Evolutionary conservation across 2,888 invertebrate genomes (phyloP).

Genomic region (Monochamus alternatus): DNA sequence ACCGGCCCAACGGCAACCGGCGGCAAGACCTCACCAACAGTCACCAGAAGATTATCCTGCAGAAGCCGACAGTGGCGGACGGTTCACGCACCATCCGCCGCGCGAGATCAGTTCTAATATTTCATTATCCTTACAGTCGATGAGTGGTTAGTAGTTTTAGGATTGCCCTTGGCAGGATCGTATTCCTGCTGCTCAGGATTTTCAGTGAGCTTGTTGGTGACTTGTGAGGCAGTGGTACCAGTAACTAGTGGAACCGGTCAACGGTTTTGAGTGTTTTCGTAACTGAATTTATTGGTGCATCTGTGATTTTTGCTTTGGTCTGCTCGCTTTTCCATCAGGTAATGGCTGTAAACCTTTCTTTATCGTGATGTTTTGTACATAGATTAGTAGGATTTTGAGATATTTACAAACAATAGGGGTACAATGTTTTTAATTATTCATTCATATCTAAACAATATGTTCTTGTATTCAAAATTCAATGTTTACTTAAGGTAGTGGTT

Average conservation of each 20-base stretch:
- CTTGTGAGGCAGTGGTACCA: conserved; percentile 6
- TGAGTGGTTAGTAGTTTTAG: background rate
- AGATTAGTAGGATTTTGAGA: no score
- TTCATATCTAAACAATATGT: no score
- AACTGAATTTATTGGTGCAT: background rate
- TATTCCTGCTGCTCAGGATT: background rate
- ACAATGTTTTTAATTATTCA: no score
- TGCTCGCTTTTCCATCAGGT: background rate
- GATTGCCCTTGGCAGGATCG: background rate
- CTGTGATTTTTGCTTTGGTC: background rate
- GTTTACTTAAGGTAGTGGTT: no score
- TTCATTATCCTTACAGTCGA: background rate
- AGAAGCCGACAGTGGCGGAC: background rate
- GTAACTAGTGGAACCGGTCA: background rate
- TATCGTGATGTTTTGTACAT: no score
- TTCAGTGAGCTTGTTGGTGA: conserved; percentile 15
- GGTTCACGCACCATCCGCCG: conserved; percentile 18
- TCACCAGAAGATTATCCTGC: conserved; percentile 22
- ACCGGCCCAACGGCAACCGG: conserved; percentile 6
- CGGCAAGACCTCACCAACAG: conserved; percentile 31
- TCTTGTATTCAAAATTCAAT: no score
- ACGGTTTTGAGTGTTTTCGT: background rate
- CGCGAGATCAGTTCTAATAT: background rate
- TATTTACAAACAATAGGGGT: no score
- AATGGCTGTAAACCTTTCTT: background rate